Base-by-base conservation (phyloP, 2,888 invertebrate genomes). In the Fabriciana adippe region DNA sequence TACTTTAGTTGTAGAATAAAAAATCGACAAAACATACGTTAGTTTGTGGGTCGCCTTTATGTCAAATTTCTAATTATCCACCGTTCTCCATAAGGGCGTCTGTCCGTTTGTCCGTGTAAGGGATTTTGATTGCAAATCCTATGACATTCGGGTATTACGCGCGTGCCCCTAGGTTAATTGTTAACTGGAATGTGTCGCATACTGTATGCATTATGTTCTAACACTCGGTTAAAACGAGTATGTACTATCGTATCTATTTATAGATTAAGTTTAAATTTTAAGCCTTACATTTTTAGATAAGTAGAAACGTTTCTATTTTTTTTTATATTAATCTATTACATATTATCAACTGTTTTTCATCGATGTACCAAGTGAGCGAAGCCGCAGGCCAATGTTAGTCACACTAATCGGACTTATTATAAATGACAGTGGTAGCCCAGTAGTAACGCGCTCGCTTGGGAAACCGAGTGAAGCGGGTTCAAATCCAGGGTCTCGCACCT, bases 51-150 rank as follows among this genome's bases (percentile, higher is more conserved):
- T 35, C 16, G 31, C 45, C 55, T 50, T 16, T 51, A 16, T 18
- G 47, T 47, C 13, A 11, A 59, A 63, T 31, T 56, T 31, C 67
- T 47, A 48, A 65, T 69, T 65, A 55, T 72, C 48, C 45, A 3
- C 6, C 35, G 5, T 35, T 50, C 14, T 18, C 6, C 47, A 48
- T 63, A 66, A 59, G 63, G 51, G 26, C 54, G 15, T 21, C 21
- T 18, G 47, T 64, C 14, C 41, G 26, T 61, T 31, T 6, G 53
- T 54, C 53, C 55, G 64, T 64, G 48, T 60, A 57, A 48, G 75
- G 78, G 81, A 82, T 83, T 85, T 82, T 78, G 81, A 81, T 82
- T 81, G 74, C 79, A 75, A 78, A 73, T 79, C 79, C 77, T 76
- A 69, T 79, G 82, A 78, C 79, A 72, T 77, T 74, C 74, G 73